Conservation (phyloP, 23 tunicate species). For the Halocynthia roretzi region DNA sequence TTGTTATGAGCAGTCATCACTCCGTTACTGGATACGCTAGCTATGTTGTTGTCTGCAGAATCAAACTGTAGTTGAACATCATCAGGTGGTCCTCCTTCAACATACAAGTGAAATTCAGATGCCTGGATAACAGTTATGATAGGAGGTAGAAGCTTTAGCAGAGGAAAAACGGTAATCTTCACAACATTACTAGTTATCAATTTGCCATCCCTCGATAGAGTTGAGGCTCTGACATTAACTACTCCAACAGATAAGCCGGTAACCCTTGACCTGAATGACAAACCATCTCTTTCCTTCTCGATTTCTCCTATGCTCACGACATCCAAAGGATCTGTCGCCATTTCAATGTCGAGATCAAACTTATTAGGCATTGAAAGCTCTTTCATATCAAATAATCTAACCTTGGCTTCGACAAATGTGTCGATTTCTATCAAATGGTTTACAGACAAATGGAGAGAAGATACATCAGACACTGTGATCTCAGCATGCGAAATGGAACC, state of each 20-base stretch:
- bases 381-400: conserved; percentile 14
- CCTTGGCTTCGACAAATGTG: neutral
- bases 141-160: neutral
- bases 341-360: conserved; percentile 5
- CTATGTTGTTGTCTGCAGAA: conserved; percentile 7
- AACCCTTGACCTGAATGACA: neutral
- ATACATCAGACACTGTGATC: conserved; percentile 12
- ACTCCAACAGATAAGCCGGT: conserved; percentile 2
- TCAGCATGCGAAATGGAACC: conserved; percentile 4
- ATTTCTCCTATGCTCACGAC: neutral
- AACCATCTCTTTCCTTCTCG: neutral
- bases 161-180: conserved; percentile 18
- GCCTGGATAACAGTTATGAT: conserved; percentile 12
- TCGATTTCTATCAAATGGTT: conserved; percentile 9
- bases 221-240: conserved; percentile 5
- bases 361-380: conserved; percentile 21
- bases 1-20: conserved; percentile 12
- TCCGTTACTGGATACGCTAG: neutral
- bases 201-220: conserved; percentile 20
- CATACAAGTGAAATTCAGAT: conserved; percentile 25
- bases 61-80: conserved; percentile 20
- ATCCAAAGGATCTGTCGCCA: conserved; percentile 8
- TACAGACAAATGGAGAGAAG: neutral
- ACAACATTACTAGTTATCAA: conserved; percentile 12
- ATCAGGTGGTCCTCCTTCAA: conserved; percentile 27